These are phyloP conservation scores for Symphodus melops DNA, from an alignment of 2,113 vertebrate species.

Conservation along the genomic window DNA sequence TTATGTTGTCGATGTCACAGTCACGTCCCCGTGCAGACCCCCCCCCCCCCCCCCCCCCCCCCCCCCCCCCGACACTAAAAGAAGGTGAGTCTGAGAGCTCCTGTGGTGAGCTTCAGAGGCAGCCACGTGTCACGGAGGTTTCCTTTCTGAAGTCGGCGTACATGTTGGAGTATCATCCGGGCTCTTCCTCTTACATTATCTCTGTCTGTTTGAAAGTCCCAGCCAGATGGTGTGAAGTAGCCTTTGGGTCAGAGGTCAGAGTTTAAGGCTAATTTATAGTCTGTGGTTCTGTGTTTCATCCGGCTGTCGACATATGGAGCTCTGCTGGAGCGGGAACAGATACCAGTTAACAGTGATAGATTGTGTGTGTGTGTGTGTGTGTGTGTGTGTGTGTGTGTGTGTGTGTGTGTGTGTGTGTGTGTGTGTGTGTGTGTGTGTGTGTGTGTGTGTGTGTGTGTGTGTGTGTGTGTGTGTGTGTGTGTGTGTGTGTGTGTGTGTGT, in stretches of 20 bases:
- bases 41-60: no score
- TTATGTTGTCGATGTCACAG: neutral
- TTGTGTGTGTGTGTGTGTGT: constrained; percentile 1
- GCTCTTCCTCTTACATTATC: constrained; percentile 4
- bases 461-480: constrained; percentile 1
- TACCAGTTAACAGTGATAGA: constrained; percentile 34
- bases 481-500: neutral
- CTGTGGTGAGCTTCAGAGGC: neutral
- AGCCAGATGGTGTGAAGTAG: constrained; percentile 13
- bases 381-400: neutral
- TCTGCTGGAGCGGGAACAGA: constrained; percentile 27
- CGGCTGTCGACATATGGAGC: constrained; percentile 44
- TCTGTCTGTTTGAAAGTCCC: neutral
- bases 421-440: neutral
- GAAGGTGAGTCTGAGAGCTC: neutral
- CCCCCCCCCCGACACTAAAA: no score
- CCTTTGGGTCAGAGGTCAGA: constrained; percentile 43
- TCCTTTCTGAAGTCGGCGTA: neutral
- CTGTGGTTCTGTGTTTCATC: constrained; percentile 37
- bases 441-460: neutral
- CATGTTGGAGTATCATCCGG: neutral
- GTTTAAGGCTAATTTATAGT: constrained; percentile 50
- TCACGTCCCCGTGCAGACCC: neutral
- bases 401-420: neutral
- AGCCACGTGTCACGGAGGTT: neutral